A percentile compares a stretch with the other conserved stretches of the same genome.
Evolutionary conservation across 2,797 vertebrate genomes (phyloP).

Genomic region (Enteromius radiatus): DNA sequence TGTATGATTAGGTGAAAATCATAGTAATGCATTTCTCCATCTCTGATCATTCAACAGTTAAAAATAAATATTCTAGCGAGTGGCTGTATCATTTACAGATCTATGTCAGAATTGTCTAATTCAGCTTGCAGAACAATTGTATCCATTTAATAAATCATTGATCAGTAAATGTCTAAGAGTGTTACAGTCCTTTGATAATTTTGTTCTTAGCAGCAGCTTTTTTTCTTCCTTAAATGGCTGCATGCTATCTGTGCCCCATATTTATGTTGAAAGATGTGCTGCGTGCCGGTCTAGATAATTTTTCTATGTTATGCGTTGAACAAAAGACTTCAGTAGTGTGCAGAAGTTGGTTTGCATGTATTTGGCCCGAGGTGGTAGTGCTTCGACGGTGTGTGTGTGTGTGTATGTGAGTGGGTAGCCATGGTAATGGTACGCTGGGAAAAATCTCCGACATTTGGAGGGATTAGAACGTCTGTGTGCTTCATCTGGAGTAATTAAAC

Average conservation of each 20-base stretch:
- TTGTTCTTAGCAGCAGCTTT: not conserved
- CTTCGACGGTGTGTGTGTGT: conserved; percentile 23
- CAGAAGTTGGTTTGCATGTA: conserved; percentile 35
- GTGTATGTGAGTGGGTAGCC: conserved; percentile 11
- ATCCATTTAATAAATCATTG: not conserved
- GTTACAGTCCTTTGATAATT: not conserved
- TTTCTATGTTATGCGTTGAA: conserved; percentile 27
- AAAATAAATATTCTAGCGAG: not conserved
- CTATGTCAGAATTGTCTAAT: not conserved
- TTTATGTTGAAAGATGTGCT: conserved; percentile 5
- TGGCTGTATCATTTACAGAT: not conserved
- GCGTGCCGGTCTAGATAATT: conserved; percentile 6
- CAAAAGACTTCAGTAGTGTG: conserved; percentile 34
- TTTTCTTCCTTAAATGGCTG: not conserved
- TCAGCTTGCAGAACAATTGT: not conserved
- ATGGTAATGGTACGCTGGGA: conserved; percentile 39
- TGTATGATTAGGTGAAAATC: not conserved
- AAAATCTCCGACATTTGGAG: conserved; percentile 58
- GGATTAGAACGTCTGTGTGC: conserved; percentile 59
- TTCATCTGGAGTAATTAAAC: conserved; percentile 60
- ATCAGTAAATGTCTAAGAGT: not conserved
- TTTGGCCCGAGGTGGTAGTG: not conserved
- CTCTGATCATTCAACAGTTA: too few species aligned
- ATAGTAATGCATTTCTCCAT: not conserved
- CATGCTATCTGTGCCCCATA: not conserved